phyloP scores from a whole-genome alignment of 2,113 vertebrate genomes.

The Corythoichthys intestinalis region DNA sequence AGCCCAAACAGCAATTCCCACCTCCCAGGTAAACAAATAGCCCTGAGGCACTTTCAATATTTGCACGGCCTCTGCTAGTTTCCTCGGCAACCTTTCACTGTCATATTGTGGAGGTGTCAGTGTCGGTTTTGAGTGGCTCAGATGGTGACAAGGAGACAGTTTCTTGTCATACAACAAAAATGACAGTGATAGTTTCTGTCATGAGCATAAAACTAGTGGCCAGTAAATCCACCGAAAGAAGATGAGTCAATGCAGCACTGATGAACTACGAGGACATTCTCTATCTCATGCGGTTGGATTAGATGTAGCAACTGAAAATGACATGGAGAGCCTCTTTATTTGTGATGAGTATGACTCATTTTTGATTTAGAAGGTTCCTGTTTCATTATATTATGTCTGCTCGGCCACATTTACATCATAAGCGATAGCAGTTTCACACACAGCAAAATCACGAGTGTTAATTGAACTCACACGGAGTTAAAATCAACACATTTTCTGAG shows the following conservation, averaged over 20 bases:
- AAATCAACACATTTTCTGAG: no score
- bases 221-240: neutral
- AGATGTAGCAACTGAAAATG: neutral
- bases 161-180: conserved; percentile 3
- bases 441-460: no score
- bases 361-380: neutral
- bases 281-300: neutral
- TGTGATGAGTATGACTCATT: neutral
- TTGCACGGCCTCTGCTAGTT: neutral
- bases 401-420: neutral
- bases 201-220: conserved; percentile 3
- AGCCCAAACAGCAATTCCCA: conserved; percentile 10
- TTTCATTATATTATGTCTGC: neutral
- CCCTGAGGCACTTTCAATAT: neutral
- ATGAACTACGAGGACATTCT: neutral
- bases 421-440: no score
- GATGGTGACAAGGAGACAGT: conserved; percentile 11
- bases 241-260: conserved; percentile 12
- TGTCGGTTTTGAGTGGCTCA: conserved; percentile 25
- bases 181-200: conserved; percentile 37
- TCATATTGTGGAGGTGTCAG: conserved; percentile 31
- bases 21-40: neutral
- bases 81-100: conserved; percentile 41
- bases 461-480: no score
- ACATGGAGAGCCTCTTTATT: neutral